Base-by-base conservation (phyloP, 2,113 vertebrate species). In the Hoplias malabaricus region DNA sequence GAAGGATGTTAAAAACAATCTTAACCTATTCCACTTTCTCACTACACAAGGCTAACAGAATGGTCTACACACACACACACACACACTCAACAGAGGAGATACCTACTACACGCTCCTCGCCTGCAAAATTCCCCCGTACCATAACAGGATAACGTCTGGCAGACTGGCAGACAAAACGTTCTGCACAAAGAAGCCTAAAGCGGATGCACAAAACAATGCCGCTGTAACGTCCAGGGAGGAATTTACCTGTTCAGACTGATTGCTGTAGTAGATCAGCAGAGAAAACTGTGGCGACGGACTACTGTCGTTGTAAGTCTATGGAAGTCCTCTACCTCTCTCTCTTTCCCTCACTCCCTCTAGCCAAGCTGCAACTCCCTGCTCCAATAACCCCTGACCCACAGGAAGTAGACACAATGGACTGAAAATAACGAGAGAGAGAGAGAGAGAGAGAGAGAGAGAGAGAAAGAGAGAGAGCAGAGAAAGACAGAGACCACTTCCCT, bases 361-460 rank as follows among this genome's bases (percentile, higher is more conserved):
- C 85, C 86, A 80, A 87, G 92, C 89, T 94, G 91, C 89, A 93
- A 93, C 91, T 94, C 94, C 93, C 94, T 92, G 92, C 93, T 93
- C 94, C 93, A 92, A 86, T 92, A 93, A 96, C 93, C 94, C 94
- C 91, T 95, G 94, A 95, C 94, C 94, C 89, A 90, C 92, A 98
- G 96, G 94, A 98, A 96, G 91, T 89, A 95, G 93, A 95, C 93
- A 96, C 94, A 96, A 94, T 94, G 90, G 93, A 93, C 91, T 96
- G 93, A 96, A 96, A 96, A 96, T 94, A 96, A 96, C 90, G 46
- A 93, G 90, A 85, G 53, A 48, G 67, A 29, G 76, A 23, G 33
- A 38, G 67, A 61, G 40, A 62, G 33, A 29, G 46, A 93, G 90
- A 85, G 54, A 70, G 76, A 40, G 76, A 19, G 16, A 38, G 56